Base-by-base conservation (phyloP, 2,888 invertebrate genomes). In the Ferdinandea cuprea region DNA sequence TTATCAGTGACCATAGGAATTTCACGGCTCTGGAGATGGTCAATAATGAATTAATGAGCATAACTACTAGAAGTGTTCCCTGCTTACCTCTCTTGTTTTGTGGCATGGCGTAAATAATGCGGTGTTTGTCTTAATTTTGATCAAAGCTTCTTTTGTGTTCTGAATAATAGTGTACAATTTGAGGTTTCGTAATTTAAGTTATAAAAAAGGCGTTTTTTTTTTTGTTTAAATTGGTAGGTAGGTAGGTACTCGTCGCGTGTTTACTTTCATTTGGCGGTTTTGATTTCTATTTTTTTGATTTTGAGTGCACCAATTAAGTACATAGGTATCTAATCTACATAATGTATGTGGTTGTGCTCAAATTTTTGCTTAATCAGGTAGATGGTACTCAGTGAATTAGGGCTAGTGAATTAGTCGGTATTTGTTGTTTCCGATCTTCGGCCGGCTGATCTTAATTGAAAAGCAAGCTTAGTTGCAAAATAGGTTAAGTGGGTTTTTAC, bases 1-100 rank as follows among this genome's bases (percentile, higher is more conserved):
- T 72, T 61, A 63, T 72, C 61, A 37, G 7, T 63, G 35, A 61
- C 54, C 52, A 44, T 19, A 68, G 50, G 63, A 56, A 80, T 61
- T 73, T 80, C 56, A 68, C 48, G 73, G 79, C 11, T 48, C 42
- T 68, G 46, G 54, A 73, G 59, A 65, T 73, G 73, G 66, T 79
- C 66, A 56, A 61, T 73, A 61, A 61, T 19, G 66, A 68, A 80
- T 80, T 63, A 74, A 56, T 74, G 72, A 72, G 72, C 63, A 63
- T 52, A 17, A 54, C 54, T 54, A 21, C 44, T 32, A 44, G 9
- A 44, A 52, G 59, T 58, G 40, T n/a, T 17, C 4, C 21, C 40
- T 8, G n/a, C 25, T n/a, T n/a, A n/a, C n/a, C 30, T 8, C n/a
- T 37, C 13, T n/a, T 3, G 5, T 21, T n/a, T n/a, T 56, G 15